Evolutionary conservation across 2,113 vertebrate species (phyloP).

Genomic region (Chloropsis cyanopogon): DNA sequence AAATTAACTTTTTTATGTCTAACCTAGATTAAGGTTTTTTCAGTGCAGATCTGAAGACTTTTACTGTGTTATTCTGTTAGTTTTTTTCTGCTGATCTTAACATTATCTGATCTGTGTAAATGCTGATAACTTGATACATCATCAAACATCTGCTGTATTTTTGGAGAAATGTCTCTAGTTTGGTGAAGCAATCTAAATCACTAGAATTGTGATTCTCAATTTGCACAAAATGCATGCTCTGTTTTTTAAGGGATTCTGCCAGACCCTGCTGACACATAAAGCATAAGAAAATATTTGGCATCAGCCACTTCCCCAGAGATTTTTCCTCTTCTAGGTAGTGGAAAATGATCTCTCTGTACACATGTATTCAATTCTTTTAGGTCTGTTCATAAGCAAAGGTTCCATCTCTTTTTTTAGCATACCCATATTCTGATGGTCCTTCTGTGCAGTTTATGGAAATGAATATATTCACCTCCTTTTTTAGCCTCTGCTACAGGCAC

Average conservation of each 20-base stretch:
- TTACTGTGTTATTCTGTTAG: neutral
- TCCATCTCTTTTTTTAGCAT: conserved; percentile 50
- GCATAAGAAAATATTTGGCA: conserved; percentile 59
- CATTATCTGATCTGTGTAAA: conserved; percentile 47
- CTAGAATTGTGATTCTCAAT: conserved; percentile 34
- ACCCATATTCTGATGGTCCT: conserved; percentile 19
- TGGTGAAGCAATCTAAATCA: conserved; percentile 20
- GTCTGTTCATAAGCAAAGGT: conserved; percentile 45
- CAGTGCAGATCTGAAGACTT: neutral
- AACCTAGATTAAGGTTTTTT: neutral
- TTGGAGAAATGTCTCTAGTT: conserved; percentile 18
- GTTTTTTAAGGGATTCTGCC: conserved; percentile 48
- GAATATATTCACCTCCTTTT: conserved; percentile 50
- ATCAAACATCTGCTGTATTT: conserved; percentile 52
- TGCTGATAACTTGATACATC: conserved; percentile 21
- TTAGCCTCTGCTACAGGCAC: conserved; percentile 28
- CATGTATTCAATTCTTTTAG: conserved; percentile 54
- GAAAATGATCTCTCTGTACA: conserved; percentile 58
- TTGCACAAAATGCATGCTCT: conserved; percentile 22
- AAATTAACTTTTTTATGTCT: neutral
- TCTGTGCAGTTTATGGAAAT: conserved; percentile 31
- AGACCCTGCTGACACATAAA: conserved; percentile 50
- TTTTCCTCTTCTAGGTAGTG: conserved; percentile 62
- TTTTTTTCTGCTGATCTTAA: conserved; percentile 34
- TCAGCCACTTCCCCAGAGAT: conserved; percentile 35